Evolutionary conservation across 2,113 vertebrate species (phyloP).

Genomic region (Vidua chalybeata): DNA sequence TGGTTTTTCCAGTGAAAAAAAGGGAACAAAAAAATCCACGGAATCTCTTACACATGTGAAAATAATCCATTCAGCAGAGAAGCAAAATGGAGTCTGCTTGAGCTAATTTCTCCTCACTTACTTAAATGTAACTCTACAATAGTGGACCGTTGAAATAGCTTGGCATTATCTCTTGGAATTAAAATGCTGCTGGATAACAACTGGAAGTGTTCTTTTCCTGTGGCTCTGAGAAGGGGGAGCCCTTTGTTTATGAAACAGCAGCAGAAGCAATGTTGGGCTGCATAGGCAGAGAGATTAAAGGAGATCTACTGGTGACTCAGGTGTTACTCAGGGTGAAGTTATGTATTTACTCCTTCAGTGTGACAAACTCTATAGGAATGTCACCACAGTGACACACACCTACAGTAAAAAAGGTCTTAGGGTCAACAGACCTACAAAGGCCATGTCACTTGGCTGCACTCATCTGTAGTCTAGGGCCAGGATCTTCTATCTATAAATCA

Average conservation of each 20-base stretch:
- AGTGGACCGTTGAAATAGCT: neutral
- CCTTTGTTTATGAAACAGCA: neutral
- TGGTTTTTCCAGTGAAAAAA: constrained; percentile 8
- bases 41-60: neutral
- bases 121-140: constrained; percentile 10
- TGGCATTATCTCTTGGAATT: neutral
- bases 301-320: neutral
- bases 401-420: neutral
- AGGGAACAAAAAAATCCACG: neutral
- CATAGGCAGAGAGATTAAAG: neutral
- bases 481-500: neutral
- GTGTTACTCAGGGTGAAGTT: neutral
- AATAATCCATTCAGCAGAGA: neutral
- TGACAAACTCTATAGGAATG: neutral
- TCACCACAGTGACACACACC: neutral
- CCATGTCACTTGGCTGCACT: neutral
- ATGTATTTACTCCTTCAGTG: neutral
- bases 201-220: neutral
- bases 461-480: neutral
- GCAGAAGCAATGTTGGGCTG: neutral
- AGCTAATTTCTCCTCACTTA: constrained; percentile 10
- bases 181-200: neutral
- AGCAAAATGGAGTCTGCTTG: neutral
- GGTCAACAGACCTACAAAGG: neutral
- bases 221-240: neutral